These are phyloP conservation scores for Nipponia nippon DNA, from an alignment of 2,113 vertebrate species.

Conservation along the genomic window DNA sequence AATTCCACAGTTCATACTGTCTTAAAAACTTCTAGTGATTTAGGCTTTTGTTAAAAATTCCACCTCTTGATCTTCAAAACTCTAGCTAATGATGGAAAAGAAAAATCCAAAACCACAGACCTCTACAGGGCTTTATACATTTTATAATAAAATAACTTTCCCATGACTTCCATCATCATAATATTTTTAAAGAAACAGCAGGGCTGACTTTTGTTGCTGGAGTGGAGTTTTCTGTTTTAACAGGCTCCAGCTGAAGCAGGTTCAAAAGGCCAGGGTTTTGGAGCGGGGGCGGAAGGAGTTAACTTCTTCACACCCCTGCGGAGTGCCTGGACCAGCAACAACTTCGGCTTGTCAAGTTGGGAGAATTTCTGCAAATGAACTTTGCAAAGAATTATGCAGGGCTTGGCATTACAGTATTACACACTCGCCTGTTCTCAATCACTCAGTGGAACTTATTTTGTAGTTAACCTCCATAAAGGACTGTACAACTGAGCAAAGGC, in stretches of 20 bases:
- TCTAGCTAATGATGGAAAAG: slow-evolving; percentile 36
- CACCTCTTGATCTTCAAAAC: slow-evolving; percentile 33
- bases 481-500: slow-evolving; percentile 73
- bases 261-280: slow-evolving; percentile 10
- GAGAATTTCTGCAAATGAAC: slow-evolving; percentile 75
- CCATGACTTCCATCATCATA: slow-evolving; percentile 36
- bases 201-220: neutral
- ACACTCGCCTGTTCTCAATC: slow-evolving; percentile 76
- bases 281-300: neutral
- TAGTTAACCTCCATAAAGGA: slow-evolving; percentile 88
- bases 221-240: slow-evolving; percentile 16
- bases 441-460: slow-evolving; percentile 86
- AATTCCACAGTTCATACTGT: neutral
- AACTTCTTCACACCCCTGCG: neutral
- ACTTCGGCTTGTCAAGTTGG: slow-evolving; percentile 63
- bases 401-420: slow-evolving; percentile 74
- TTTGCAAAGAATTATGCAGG: slow-evolving; percentile 74
- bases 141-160: slow-evolving; percentile 51
- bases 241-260: slow-evolving; percentile 52
- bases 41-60: slow-evolving; percentile 36
- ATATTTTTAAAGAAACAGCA: neutral
- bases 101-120: slow-evolving; percentile 27
- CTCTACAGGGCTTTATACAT: neutral
- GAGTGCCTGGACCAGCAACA: slow-evolving; percentile 52
- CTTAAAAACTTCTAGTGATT: slow-evolving; percentile 6